These are phyloP conservation scores for Chamaetylas fuelleborni DNA, from an alignment of 2,113 vertebrate species.

Conservation along the genomic window DNA sequence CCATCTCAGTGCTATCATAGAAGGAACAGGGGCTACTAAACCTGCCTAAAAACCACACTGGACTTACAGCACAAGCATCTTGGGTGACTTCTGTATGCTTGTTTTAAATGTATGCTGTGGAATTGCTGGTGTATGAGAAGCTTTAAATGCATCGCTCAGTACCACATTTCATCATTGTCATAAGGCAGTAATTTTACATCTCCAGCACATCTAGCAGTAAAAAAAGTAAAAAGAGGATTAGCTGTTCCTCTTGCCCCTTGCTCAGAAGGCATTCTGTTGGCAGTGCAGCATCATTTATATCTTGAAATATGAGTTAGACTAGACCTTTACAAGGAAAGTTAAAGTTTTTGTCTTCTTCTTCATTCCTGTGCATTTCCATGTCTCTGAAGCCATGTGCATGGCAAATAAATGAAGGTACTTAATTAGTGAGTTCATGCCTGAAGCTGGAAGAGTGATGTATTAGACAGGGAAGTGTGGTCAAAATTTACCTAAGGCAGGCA, in stretches of 20 bases:
- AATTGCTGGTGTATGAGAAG: conserved; percentile 44
- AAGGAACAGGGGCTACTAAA: neutral
- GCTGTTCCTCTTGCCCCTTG: neutral
- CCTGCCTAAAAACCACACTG: neutral
- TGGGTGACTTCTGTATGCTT: conserved; percentile 12
- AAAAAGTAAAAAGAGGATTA: neutral
- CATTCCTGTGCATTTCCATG: neutral
- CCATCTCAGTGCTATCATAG: neutral
- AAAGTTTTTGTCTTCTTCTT: neutral
- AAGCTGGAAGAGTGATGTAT: neutral
- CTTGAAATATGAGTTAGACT: neutral
- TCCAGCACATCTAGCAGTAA: neutral
- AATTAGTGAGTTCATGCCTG: neutral
- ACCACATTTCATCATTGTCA: conserved; percentile 45
- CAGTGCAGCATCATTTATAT: neutral
- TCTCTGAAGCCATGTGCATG: neutral
- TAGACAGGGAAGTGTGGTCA: neutral
- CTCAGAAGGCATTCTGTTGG: neutral
- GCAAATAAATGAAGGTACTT: neutral
- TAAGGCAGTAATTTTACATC: conserved; percentile 7
- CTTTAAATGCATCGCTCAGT: conserved; percentile 34
- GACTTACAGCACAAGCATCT: neutral
- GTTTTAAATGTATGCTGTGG: conserved; percentile 21
- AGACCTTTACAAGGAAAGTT: neutral
- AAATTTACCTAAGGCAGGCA: neutral